Conservation (phyloP, 2,888 invertebrate species). For the Amiota mariae region DNA sequence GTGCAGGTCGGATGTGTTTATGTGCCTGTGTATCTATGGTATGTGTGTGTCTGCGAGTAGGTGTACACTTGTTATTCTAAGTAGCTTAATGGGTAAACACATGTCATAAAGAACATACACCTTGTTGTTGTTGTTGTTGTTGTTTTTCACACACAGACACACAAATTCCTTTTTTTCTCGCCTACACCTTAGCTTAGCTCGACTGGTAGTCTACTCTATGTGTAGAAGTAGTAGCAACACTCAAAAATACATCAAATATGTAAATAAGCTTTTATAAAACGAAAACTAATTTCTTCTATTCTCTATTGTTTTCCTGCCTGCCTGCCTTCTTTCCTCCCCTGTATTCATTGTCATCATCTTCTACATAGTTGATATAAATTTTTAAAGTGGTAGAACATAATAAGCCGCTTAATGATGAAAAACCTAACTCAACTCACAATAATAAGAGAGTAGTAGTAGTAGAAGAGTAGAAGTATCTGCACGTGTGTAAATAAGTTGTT, state of each 20-base stretch:
- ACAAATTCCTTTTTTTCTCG: neutral
- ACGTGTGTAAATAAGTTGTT: neutral
- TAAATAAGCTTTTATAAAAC: slow-evolving; percentile 55
- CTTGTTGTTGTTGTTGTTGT: neutral
- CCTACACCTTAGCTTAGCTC: neutral
- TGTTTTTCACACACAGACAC: neutral
- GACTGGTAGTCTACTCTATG: neutral
- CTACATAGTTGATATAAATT: slow-evolving; percentile 65
- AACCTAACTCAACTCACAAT: neutral
- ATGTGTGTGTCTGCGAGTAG: neutral
- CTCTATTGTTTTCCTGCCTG: too few relatives aligned
- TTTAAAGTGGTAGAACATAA: slow-evolving; percentile 64
- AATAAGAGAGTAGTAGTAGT: neutral
- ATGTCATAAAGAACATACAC: neutral
- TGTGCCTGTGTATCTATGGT: neutral
- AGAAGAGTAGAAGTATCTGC: neutral
- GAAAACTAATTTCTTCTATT: slow-evolving; percentile 23
- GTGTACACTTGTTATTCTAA: too few relatives aligned
- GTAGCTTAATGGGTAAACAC: neutral
- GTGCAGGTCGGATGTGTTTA: neutral
- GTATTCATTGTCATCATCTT: neutral
- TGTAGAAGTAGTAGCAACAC: too few relatives aligned
- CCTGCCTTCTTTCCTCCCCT: too few relatives aligned
- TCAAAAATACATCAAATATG: slow-evolving; percentile 51
- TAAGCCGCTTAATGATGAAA: slow-evolving; percentile 64